phyloP scores from a whole-genome alignment of 2,113 vertebrate genomes.

The Casuarius casuarius region DNA sequence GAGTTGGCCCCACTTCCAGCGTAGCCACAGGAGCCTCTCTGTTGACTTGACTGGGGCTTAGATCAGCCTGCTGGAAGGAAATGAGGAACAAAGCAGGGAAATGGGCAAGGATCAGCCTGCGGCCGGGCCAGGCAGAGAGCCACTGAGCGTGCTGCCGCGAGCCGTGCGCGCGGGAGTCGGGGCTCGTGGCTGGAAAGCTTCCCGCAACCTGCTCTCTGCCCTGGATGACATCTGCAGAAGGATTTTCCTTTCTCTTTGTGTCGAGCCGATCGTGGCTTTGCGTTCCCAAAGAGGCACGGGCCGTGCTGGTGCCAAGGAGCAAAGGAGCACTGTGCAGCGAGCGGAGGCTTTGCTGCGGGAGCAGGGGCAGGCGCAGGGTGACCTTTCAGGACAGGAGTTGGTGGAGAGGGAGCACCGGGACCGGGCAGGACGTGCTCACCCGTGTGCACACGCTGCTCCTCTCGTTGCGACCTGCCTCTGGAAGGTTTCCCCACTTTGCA shows the following conservation, averaged over 20 bases:
- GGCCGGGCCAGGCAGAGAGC: neutral
- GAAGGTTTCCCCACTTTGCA: neutral
- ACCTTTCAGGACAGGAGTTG: neutral
- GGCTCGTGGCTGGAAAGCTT: neutral
- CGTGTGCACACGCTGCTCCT: too few relatives aligned
- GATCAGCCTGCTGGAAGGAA: neutral
- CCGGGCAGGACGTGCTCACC: too few relatives aligned
- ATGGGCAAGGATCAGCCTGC: neutral
- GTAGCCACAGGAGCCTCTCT: neutral
- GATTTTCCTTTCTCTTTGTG: neutral
- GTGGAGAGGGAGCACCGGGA: neutral
- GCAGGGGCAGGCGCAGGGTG: neutral
- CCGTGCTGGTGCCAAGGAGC: neutral
- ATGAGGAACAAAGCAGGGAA: neutral
- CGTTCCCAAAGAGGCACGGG: fast-evolving
- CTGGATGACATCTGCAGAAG: neutral
- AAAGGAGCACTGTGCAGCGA: too few relatives aligned
- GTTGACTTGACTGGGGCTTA: fast-evolving
- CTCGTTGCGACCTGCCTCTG: neutral
- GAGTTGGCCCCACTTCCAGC: neutral
- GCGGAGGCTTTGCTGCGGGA: neutral
- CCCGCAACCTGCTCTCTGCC: neutral
- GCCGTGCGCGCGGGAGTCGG: neutral
- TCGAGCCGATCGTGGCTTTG: neutral
- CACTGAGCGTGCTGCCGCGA: fast-evolving